Base-by-base conservation (phyloP, 1,140 invertebrate species). In the Oedothorax gibbosus region DNA sequence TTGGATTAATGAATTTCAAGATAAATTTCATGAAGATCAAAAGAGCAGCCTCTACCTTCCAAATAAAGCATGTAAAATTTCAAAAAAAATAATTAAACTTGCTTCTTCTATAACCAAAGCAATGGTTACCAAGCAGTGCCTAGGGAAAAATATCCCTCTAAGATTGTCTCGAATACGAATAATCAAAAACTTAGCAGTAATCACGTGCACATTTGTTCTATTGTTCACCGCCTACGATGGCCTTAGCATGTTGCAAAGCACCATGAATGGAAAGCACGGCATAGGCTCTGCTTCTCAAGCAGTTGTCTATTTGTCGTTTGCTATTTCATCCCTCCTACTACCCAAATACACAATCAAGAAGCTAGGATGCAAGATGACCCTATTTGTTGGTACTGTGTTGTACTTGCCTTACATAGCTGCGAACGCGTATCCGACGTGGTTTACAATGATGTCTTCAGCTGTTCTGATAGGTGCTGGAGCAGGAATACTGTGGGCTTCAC, bases 161-260 rank as follows among this genome's bases (percentile, higher is more conserved):
- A 35, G 1, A 35, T 35, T 35, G 2, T 35, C 35, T 35, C 35
- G 96, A 92, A 95, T 95, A 94, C 91, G 95, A 86, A 97, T 97
- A 88, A 90, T 96, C 85, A 97, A 96, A 90, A 97, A 97, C 91
- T 93, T 97, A 54, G 92, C 93, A 35, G 93, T 95, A 66, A 94
- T 98, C 8, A 96, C 95, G 85, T 90, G 94, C 71, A 94, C 95
- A 7, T 97, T 98, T 89, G 95, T 97, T 93, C 95, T 97, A 78
- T 95, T 98, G 88, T 98, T 98, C 90, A 97, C 96, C 18, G 96
- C 96, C 54, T 98, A 97, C 90, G 94, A 95, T 89, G 95, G 96
- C 64, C 96, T 96, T 62, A 72, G 56, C 12, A 82, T 71, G 54
- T 68, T 82, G 57, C 79, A 82, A 35, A 82, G 66, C 10, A 71